phyloP scores from a whole-genome alignment of 2,888 invertebrate genomes.

The Apomyelois bistriatella region DNA sequence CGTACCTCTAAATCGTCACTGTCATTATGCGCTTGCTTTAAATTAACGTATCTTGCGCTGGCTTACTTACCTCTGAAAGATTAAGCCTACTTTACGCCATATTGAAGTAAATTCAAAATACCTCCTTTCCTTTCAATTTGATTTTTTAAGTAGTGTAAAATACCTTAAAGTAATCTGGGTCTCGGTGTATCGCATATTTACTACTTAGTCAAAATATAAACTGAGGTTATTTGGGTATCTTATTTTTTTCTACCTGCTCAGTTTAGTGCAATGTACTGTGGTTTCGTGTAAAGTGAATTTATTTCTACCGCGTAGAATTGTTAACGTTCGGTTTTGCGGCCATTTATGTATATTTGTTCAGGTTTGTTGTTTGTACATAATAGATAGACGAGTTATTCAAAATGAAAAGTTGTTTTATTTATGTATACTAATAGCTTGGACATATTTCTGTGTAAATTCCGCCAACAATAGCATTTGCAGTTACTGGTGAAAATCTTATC shows the following conservation, averaged over 20 bases:
- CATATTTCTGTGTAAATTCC: too few relatives aligned
- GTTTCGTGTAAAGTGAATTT: slow-evolving; percentile 31
- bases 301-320: slow-evolving; percentile 63
- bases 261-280: slow-evolving; percentile 23
- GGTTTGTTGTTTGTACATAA: slow-evolving; percentile 74
- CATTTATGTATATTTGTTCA: slow-evolving; percentile 68
- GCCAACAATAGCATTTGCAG: too few relatives aligned
- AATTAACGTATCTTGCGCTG: too few relatives aligned
- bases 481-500: too few relatives aligned
- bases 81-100: too few relatives aligned
- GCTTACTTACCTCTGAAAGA: too few relatives aligned
- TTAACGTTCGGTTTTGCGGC: slow-evolving; percentile 53
- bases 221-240: neutral
- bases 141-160: too few relatives aligned
- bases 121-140: too few relatives aligned
- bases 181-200: neutral
- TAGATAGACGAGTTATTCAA: slow-evolving; percentile 70
- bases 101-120: too few relatives aligned
- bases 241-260: slow-evolving; percentile 17
- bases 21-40: too few relatives aligned
- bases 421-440: neutral
- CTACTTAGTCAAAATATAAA: neutral
- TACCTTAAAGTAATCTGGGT: too few relatives aligned
- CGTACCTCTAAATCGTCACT: too few relatives aligned
- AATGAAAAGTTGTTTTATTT: slow-evolving; percentile 32